A percentile compares a stretch with the other conserved stretches of the same genome.
Conservation (phyloP, 2,113 vertebrate genomes). For the Acrocephalus kingi region DNA sequence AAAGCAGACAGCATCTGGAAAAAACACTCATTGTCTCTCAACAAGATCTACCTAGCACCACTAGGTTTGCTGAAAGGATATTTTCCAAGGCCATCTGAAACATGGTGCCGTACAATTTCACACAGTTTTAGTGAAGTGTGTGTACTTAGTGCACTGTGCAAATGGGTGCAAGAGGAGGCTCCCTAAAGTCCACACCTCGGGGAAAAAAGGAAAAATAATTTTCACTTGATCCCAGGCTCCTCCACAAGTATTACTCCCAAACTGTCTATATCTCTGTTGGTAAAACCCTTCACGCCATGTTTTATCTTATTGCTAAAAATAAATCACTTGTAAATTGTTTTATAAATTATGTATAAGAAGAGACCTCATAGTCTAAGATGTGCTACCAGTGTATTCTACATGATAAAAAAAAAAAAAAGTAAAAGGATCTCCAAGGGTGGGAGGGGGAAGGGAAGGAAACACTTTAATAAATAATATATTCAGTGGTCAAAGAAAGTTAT, state of each 20-base stretch:
- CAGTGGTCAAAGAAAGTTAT: slow-evolving; percentile 79
- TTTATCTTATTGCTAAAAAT: slow-evolving; percentile 79
- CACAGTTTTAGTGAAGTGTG: not conserved
- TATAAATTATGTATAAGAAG: slow-evolving; percentile 81
- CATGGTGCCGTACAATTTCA: not conserved
- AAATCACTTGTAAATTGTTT: slow-evolving; percentile 82
- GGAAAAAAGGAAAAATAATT: slow-evolving; percentile 8
- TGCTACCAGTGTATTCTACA: slow-evolving; percentile 53
- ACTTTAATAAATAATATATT: slow-evolving; percentile 79
- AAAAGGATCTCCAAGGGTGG: slow-evolving; percentile 43
- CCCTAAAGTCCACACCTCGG: not conserved
- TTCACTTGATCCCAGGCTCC: slow-evolving; percentile 34
- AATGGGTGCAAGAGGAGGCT: not conserved
- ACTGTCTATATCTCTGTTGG: not conserved
- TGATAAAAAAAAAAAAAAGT: slow-evolving; percentile 48
- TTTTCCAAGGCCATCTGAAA: not conserved
- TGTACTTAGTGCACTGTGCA: not conserved
- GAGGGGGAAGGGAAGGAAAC: slow-evolving; percentile 45
- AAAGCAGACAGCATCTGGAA: not conserved
- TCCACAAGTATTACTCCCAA: slow-evolving; percentile 24
- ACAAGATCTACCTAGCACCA: not conserved
- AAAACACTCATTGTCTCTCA: not conserved
- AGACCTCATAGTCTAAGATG: slow-evolving; percentile 72
- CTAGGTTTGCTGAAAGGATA: not conserved
- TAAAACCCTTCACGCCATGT: slow-evolving; percentile 69